Conservation (phyloP, 1,140 invertebrate genomes). For the Gonioctena quinquepunctata region DNA sequence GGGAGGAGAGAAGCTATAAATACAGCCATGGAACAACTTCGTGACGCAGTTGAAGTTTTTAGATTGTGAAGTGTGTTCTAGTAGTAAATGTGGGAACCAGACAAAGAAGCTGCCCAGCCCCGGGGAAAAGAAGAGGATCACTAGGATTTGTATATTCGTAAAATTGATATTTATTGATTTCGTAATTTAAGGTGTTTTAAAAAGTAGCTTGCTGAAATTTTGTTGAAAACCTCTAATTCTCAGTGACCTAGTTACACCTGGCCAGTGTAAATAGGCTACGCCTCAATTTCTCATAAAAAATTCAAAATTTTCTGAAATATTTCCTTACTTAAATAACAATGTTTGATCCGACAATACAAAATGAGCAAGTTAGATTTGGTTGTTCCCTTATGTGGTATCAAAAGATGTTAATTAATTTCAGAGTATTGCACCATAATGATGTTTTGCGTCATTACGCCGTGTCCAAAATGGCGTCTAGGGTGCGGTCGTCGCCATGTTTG, state of each 20-base stretch:
- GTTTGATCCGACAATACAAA: background rate
- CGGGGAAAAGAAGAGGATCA: background rate
- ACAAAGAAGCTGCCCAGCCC: background rate
- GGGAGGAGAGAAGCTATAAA: conserved; percentile 4
- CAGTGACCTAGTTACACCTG: conserved; percentile 6
- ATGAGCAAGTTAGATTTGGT: background rate
- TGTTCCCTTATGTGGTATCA: conserved; percentile 1
- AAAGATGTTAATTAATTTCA: conserved; percentile 12
- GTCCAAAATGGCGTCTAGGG: conserved; percentile 12
- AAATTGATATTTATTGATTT: background rate
- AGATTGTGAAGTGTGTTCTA: background rate
- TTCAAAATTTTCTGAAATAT: too few species aligned
- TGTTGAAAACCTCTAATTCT: background rate
- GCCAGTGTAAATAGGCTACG: conserved; percentile 10
- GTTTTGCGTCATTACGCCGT: conserved; percentile 6
- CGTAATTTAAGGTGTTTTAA: background rate
- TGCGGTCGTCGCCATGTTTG: conserved; percentile 12
- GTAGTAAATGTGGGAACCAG: background rate
- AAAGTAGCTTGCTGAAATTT: conserved; percentile 15
- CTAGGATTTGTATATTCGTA: background rate
- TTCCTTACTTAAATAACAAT: too few species aligned
- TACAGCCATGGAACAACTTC: background rate
- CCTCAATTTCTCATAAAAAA: background rate
- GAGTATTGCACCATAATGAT: conserved; percentile 7
- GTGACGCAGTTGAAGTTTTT: background rate